Evolutionary conservation across 2,888 invertebrate species (phyloP).

Genomic region (Melinaea marsaeus): DNA sequence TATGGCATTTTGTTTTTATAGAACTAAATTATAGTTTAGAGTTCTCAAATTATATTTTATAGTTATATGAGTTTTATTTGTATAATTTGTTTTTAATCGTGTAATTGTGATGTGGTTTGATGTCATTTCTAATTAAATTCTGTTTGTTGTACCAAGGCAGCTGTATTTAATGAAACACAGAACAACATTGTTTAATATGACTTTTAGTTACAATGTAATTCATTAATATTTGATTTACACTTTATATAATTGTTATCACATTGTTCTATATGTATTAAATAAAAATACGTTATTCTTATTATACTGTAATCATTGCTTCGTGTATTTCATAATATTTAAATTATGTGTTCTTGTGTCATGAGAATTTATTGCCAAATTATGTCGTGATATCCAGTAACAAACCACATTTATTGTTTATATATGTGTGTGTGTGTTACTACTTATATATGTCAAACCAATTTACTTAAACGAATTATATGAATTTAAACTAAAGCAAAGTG

Average conservation of each 20-base stretch:
- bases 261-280: conserved; percentile 13
- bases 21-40: no score
- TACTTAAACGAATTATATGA: no score
- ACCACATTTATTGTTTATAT: no score
- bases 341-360: background rate
- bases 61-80: no score
- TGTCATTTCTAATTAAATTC: background rate
- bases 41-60: no score
- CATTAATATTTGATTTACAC: conserved; percentile 17
- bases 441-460: no score
- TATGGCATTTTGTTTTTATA: no score
- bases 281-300: conserved; percentile 8
- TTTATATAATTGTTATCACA: conserved; percentile 16
- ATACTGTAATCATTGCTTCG: conserved; percentile 8
- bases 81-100: no score
- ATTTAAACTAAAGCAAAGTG: no score
- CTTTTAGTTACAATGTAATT: conserved; percentile 12
- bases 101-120: no score
- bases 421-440: no score
- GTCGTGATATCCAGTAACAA: no score
- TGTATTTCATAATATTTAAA: background rate
- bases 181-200: conserved; percentile 15
- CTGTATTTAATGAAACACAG: background rate
- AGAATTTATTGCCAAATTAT: background rate
- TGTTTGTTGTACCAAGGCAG: background rate